phyloP scores from a whole-genome alignment of 53 echinoderm and acorn worm genomes.

The Echinarachnius parma region DNA sequence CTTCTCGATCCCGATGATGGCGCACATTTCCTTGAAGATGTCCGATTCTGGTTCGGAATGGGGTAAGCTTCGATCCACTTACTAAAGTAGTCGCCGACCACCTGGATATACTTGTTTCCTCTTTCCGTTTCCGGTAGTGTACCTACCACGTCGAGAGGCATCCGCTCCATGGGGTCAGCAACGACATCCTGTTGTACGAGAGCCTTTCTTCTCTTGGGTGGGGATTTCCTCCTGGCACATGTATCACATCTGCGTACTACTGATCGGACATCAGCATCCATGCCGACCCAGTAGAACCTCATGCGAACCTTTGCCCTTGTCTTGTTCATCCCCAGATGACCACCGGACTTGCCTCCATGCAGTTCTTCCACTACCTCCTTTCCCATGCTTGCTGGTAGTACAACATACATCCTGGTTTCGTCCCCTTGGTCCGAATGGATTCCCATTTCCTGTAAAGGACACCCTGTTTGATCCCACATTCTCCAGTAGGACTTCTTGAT shows the following conservation, averaged over 20 bases:
- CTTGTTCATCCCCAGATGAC: slow-evolving; percentile 41
- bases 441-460: slow-evolving; percentile 42
- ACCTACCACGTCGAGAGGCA: slow-evolving; percentile 39
- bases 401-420: slow-evolving; percentile 5
- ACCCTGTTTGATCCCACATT: slow-evolving; percentile 36
- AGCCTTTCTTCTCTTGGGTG: slow-evolving; percentile 13
- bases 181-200: slow-evolving; percentile 6
- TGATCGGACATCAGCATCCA: slow-evolving; percentile 30
- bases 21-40: slow-evolving; percentile 38
- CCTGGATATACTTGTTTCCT: slow-evolving; percentile 39
- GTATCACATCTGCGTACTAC: slow-evolving; percentile 12
- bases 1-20: slow-evolving; percentile 39
- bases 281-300: slow-evolving; percentile 35
- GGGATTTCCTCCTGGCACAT: slow-evolving; percentile 44
- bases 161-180: slow-evolving; percentile 43
- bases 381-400: slow-evolving; percentile 30
- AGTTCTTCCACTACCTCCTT: slow-evolving; percentile 30
- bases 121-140: slow-evolving; percentile 31
- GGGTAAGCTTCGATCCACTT: slow-evolving; percentile 58
- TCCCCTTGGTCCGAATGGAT: slow-evolving; percentile 29
- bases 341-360: slow-evolving; percentile 23
- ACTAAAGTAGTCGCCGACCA: slow-evolving; percentile 43
- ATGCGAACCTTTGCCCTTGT: slow-evolving; percentile 29
- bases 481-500: slow-evolving; percentile 39
- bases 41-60: slow-evolving; percentile 18